These are phyloP conservation scores for Paralvinella palmiformis DNA, from an alignment of 1,140 invertebrate genomes.

Conservation along the genomic window DNA sequence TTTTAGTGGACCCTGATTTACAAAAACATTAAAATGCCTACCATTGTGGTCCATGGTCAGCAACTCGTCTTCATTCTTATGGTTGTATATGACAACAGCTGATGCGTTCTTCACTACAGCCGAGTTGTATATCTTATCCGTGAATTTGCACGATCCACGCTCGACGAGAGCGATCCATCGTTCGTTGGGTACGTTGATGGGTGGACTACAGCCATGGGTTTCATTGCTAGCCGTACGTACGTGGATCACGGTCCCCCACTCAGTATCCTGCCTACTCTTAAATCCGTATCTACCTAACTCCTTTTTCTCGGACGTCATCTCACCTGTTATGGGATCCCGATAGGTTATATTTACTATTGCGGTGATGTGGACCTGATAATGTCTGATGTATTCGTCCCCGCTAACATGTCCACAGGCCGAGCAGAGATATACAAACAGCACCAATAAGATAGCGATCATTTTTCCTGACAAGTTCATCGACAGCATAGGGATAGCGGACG, in stretches of 20 bases:
- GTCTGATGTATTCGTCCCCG: too few species aligned
- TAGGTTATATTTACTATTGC: slow-evolving; percentile 51
- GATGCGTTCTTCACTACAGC: slow-evolving; percentile 59
- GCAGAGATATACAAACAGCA: too few species aligned
- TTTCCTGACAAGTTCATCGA: too few species aligned
- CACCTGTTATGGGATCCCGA: slow-evolving; percentile 31
- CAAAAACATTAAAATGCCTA: too few species aligned
- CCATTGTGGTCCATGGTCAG: slow-evolving; percentile 25
- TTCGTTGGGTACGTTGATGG: slow-evolving; percentile 46
- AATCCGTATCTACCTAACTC: slow-evolving; percentile 63
- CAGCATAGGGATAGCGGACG: too few species aligned
- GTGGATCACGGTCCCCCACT: slow-evolving; percentile 58
- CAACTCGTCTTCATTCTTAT: slow-evolving; percentile 47
- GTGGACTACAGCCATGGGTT: slow-evolving; percentile 61
- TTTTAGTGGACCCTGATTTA: too few species aligned
- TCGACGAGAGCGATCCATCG: slow-evolving; percentile 69
- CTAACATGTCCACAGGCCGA: too few species aligned
- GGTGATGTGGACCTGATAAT: too few species aligned
- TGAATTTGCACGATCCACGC: slow-evolving; percentile 67
- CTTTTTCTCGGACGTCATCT: slow-evolving; percentile 42
- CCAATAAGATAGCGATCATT: too few species aligned
- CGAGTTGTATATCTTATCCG: slow-evolving; percentile 69
- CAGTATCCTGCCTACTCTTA: slow-evolving; percentile 56
- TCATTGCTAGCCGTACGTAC: slow-evolving; percentile 54
- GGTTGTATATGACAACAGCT: slow-evolving; percentile 71